Conservation (phyloP, 2,797 vertebrate genomes). For the Hafferia zeledoni region DNA sequence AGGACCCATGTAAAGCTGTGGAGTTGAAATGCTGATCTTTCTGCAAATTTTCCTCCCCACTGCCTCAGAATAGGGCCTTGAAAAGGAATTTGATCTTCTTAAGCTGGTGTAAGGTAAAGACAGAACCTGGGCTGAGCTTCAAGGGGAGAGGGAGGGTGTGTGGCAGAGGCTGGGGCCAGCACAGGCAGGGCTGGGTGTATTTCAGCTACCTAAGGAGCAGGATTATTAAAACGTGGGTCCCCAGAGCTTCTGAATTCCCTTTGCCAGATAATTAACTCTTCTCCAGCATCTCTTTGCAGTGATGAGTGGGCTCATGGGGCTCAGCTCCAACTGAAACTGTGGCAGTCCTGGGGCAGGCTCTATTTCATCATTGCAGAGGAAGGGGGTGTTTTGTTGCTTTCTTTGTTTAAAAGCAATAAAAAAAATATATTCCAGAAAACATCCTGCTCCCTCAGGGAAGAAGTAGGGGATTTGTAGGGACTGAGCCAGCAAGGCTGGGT, state of each 20-base stretch:
- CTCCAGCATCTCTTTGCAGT: not conserved
- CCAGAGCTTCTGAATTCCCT: not conserved
- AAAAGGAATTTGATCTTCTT: constrained; percentile 19
- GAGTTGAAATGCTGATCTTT: not conserved
- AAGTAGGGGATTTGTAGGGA: not conserved
- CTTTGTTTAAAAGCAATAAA: not conserved
- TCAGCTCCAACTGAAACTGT: not conserved
- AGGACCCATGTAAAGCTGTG: fast-evolving
- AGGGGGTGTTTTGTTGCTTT: not conserved
- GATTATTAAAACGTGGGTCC: not conserved
- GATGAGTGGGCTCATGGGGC: not conserved
- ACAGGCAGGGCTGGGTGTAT: not conserved
- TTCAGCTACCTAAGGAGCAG: not conserved
- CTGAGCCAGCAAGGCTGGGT: not conserved
- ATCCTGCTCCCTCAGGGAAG: not conserved
- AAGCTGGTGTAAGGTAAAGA: not conserved
- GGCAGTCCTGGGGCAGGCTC: not conserved
- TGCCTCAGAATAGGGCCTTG: not conserved
- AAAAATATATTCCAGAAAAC: not conserved
- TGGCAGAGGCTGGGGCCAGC: not conserved
- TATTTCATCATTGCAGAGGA: not conserved
- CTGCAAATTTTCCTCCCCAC: not conserved
- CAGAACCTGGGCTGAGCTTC: not conserved
- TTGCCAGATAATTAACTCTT: not conserved
- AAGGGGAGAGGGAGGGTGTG: not conserved